Conservation (phyloP, 2,888 invertebrate species). For the Nephrotoma guestfalica region DNA sequence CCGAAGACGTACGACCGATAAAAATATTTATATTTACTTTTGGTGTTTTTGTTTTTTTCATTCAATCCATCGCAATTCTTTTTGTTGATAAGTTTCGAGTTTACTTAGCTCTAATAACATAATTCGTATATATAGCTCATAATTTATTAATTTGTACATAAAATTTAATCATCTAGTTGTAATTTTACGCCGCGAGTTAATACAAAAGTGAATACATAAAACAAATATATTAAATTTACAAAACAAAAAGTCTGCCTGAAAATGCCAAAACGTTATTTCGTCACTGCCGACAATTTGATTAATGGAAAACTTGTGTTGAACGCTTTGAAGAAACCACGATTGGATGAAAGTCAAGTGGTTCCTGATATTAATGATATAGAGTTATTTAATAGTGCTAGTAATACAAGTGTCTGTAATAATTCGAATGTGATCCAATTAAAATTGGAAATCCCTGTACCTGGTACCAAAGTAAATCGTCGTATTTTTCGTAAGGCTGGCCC, state of each 20-base stretch:
- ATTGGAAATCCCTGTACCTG: slow-evolving; percentile 7
- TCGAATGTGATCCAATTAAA: background rate
- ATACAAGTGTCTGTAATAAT: background rate
- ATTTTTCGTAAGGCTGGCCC: slow-evolving; percentile 33
- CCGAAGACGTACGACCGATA: background rate
- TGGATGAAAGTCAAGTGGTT: background rate
- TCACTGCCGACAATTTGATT: background rate
- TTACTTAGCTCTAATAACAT: background rate
- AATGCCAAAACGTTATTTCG: background rate
- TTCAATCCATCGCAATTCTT: background rate
- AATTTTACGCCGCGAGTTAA: background rate
- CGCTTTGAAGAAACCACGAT: background rate
- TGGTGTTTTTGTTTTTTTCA: background rate
- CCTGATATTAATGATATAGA: background rate
- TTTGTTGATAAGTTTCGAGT: background rate
- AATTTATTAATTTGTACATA: background rate
- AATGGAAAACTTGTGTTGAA: background rate
- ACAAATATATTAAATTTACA: too few species aligned
- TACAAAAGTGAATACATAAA: background rate
- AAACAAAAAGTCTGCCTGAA: background rate
- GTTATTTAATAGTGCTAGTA: background rate
- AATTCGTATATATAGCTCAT: background rate
- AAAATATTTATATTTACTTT: background rate
- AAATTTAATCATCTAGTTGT: background rate
- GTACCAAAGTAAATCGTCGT: slow-evolving; percentile 8